These are phyloP conservation scores for Okamejei kenojei DNA, from an alignment of 2,797 vertebrate genomes.

Conservation along the genomic window DNA sequence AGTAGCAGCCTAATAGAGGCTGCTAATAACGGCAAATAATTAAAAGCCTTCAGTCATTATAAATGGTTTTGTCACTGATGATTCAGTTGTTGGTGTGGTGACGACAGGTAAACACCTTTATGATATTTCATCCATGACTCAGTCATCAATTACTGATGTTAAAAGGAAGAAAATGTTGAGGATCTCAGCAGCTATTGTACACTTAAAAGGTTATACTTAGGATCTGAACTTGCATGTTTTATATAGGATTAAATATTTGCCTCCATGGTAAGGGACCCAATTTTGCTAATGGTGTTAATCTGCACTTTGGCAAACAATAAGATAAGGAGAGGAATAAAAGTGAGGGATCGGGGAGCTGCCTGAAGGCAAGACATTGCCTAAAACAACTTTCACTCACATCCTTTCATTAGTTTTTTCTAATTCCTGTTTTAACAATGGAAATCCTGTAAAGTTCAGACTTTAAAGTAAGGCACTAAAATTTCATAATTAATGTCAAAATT, in stretches of 20 bases:
- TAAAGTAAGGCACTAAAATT: not conserved
- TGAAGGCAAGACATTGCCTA: not conserved
- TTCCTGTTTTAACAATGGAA: slow-evolving; percentile 2
- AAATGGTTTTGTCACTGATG: not conserved
- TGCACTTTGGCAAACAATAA: not conserved
- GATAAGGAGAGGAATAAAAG: slow-evolving; percentile 13
- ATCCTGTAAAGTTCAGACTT: slow-evolving; percentile 21
- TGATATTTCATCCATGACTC: not conserved
- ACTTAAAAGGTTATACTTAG: not conserved
- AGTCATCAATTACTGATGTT: not conserved
- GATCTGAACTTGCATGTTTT: not conserved
- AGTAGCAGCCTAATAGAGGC: not conserved
- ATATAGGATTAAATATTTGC: slow-evolving; percentile 1
- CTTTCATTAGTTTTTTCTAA: slow-evolving; percentile 23
- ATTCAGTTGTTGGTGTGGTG: not conserved
- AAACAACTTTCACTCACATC: not conserved
- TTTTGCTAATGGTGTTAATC: not conserved
- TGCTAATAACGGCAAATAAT: not conserved
- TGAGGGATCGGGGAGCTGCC: not conserved
- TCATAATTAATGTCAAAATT: slow-evolving; percentile 27
- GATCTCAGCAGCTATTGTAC: not conserved
- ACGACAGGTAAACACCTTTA: not conserved
- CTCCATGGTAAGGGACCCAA: not conserved
- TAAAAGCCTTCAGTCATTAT: not conserved
- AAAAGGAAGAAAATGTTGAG: not conserved